Base-by-base conservation (phyloP, 1,140 invertebrate species). In the Temnothorax longispinosus region DNA sequence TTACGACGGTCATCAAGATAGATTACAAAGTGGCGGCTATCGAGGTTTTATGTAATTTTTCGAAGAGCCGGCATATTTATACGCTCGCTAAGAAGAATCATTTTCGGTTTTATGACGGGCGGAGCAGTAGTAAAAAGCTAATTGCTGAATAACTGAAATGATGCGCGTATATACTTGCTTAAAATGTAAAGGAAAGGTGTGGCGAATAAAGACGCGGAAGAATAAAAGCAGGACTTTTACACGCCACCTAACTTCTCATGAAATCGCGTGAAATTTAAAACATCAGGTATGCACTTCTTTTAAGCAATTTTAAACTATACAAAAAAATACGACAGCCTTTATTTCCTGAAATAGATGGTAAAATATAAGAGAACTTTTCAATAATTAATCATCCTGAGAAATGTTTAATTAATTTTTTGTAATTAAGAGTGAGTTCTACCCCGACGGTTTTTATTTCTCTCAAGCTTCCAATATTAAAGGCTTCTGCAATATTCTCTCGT, bases 71-170 rank as follows among this genome's bases (percentile, higher is more conserved):
- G 54, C 41, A 74, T 74, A 82, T 74, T 82, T 82, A 82, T 74
- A 74, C 67, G 80, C 52, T 44, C 47, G 47, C 77, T 69, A 69
- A 82, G 54, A 50, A 41, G 41, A 82, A 74, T 44, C 80, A 35
- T 82, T 82, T 82, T 82, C 67, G 27, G 67, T 74, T 82, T 82
- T 74, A 82, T 44, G 80, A 60, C 67, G 38, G 41, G 52, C 67
- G 78, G 78, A 82, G 41, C 41, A 69, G 41, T 72, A 74, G 27
- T 82, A 82, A 72, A 82, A 82, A 74, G 56, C 41, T 74, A 82
- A 82, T 82, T 82, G 80, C 67, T 74, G 80, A 82, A 82, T 82
- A 82, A 82, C 67, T 74, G 67, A 82, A 82, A 74, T 72, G 56
- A 82, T 54, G 21, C 52, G 54, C 78, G 52, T 72, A 72, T 72